Base-by-base conservation (phyloP, 2,113 vertebrate genomes). In the Rafetus swinhoei region DNA sequence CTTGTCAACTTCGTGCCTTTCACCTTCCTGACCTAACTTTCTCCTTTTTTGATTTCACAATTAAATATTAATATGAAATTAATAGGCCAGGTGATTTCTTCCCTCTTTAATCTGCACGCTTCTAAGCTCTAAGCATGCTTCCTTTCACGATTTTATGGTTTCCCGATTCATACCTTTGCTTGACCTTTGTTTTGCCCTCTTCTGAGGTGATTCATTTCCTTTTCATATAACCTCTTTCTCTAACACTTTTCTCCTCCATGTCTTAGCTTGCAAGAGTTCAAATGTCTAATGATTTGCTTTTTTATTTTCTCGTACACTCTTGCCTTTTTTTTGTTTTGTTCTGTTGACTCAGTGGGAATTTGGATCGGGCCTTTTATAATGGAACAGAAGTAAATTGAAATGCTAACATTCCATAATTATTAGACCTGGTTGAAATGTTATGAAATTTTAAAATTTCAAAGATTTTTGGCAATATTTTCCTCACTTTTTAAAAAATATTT, bases 341-440 rank as follows among this genome's bases (percentile, higher is more conserved):
- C 95, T 95, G 94, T 97, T 90, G 98, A 98, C 93, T 97, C 97
- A 97, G 27, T 97, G 98, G 95, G 98, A 98, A 99, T 69, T 72
- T 72, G 65, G n/a, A 72, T 35, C 18, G 16, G 65, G 32, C 16
- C 65, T 69, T 69, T 69, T 69, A 35, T 35, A 69, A 69, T 21
- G 9, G 65, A 72, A 35, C n/a, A 72, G 65, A 21, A 72, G 9
- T 72, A 72, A 72, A 72, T 35, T 11, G 2, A 72, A 72, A 35
- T 72, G n/a, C 10, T 72, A 72, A 21, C 18, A 35, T 35, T 19
- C 18, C n/a, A 19, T 35, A 72, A 35, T 72, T 72, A 69, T 69
- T 69, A n/a, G 32, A 69, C 15, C 7, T n/a, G 32, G 16, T 69
- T 69, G 15, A 25, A 1, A 7, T 45, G 69, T 65, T 84, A n/a